These are phyloP conservation scores for Orientallactaga sibirica DNA, from an alignment of 2,797 vertebrate genomes.

Conservation along the genomic window DNA sequence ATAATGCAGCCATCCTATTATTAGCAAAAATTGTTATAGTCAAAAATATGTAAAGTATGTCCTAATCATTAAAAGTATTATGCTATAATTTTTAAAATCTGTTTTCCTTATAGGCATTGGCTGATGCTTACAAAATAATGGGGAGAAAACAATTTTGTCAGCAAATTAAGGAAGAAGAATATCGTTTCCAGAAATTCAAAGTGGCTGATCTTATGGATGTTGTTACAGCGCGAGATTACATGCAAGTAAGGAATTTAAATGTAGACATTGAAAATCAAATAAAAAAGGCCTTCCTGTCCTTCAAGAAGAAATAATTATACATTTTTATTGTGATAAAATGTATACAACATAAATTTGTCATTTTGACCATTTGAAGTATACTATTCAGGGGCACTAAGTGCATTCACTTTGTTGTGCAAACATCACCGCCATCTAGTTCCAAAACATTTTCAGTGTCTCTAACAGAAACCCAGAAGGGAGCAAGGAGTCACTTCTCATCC, in stretches of 20 bases:
- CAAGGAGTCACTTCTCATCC: background rate
- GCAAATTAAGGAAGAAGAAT: constrained; percentile 82
- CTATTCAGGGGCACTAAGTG: constrained; percentile 8
- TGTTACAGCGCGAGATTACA: constrained; percentile 87
- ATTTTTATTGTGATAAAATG: constrained; percentile 50
- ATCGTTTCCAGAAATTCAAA: constrained; percentile 74
- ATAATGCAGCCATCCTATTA: constrained; percentile 48
- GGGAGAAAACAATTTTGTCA: constrained; percentile 81
- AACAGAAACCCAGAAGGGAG: background rate
- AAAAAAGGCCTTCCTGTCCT: constrained; percentile 52
- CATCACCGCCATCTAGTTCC: constrained; percentile 49
- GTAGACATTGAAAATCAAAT: constrained; percentile 60
- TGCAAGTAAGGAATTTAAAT: constrained; percentile 85
- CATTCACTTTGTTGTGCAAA: background rate
- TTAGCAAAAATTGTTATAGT: constrained; percentile 54
- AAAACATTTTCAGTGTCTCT: constrained; percentile 42
- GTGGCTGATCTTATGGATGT: constrained; percentile 83
- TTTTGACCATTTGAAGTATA: constrained; percentile 35
- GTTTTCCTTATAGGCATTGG: constrained; percentile 83
- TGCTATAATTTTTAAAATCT: constrained; percentile 58
- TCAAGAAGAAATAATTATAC: constrained; percentile 30
- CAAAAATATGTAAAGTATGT: constrained; percentile 51
- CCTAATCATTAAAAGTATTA: constrained; percentile 58
- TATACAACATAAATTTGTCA: constrained; percentile 42
- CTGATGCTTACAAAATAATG: constrained; percentile 86